Evolutionary conservation across 1,140 invertebrate species (phyloP), one percentile per base, ranked within the genome.

Genomic region (Atta colombica): DNA sequence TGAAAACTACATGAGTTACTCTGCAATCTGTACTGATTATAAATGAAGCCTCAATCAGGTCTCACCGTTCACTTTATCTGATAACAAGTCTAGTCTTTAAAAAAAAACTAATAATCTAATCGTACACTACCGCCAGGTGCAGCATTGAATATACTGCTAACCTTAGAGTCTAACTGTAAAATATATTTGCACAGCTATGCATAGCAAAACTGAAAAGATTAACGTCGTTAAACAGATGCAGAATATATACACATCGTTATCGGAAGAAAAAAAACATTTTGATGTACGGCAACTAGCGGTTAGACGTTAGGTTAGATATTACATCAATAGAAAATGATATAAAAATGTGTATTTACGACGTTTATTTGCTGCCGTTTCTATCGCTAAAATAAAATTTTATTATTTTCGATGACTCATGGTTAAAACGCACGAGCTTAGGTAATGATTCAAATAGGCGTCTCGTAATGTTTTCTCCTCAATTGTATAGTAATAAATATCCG

Each of bases 351-450:
- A 78, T 78, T 31, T 49, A 78, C n/a, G 75, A 65, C 12, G 12
- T 51, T 53, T 18, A 35, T 25, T 25, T 6, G 18, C 18, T 14
- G 35, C 28, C 16, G 31, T 60, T 45, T 77, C 21, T 58, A 18
- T 61, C 21, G 16, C 39, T 49, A 10, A 66, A 66, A 66, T 71
- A 58, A 81, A 71, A 71, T 71, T 58, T 81, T 81, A 81, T 81
- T 58, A 14, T 28, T 58, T 53, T 25, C 78, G 66, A 71, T 81
- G 78, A 81, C 66, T 71, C 78, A 81, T 45, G 4, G 16, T 45
- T 49, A 18, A 78, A 78, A 53, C 25, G 77, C 45, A 65, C 61
- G 60, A 49, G 60, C 10, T 21, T 45, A 58, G 16, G 66, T 35
- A 39, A 16, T 28, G 78, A 81, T 71, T 58, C 66, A 28, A 71